These are phyloP conservation scores for Syngnathus acus DNA, from an alignment of 2,797 vertebrate genomes.

Conservation along the genomic window DNA sequence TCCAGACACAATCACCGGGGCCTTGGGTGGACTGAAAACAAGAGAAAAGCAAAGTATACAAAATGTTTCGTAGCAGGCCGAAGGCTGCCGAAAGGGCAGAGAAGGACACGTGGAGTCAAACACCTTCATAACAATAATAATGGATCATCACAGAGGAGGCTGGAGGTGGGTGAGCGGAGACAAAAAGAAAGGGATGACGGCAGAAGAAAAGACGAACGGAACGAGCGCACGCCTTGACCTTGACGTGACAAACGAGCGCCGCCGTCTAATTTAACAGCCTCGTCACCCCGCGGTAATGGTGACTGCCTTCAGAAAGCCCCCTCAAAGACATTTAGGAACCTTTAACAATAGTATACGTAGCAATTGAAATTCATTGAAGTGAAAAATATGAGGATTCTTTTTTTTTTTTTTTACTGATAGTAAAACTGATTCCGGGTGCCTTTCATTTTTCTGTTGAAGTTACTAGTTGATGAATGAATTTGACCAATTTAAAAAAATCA, in stretches of 20 bases:
- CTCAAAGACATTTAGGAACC: constrained; percentile 34
- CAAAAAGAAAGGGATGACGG: constrained; percentile 21
- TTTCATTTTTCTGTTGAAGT: background rate
- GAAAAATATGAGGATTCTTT: background rate
- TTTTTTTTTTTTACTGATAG: background rate
- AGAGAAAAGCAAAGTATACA: background rate
- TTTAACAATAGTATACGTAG: background rate
- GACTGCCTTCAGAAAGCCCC: constrained; percentile 54
- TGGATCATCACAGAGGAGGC: constrained; percentile 9
- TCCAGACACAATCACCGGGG: constrained; percentile 81
- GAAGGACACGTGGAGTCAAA: background rate
- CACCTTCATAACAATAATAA: constrained; percentile 19
- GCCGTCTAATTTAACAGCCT: constrained; percentile 46
- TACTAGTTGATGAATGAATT: background rate
- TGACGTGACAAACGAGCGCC: constrained; percentile 58
- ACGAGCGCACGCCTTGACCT: constrained; percentile 51
- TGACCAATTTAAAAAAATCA: background rate
- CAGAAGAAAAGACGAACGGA: constrained; percentile 32
- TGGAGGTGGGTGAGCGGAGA: constrained; percentile 18
- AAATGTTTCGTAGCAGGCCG: background rate
- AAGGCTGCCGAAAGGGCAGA: background rate
- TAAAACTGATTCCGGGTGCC: background rate
- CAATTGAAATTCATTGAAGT: background rate
- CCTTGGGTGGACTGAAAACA: constrained; percentile 74
- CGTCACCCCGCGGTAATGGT: constrained; percentile 31